Base-by-base conservation (phyloP, 2,888 invertebrate genomes). In the Eristalinus sepulchralis region DNA sequence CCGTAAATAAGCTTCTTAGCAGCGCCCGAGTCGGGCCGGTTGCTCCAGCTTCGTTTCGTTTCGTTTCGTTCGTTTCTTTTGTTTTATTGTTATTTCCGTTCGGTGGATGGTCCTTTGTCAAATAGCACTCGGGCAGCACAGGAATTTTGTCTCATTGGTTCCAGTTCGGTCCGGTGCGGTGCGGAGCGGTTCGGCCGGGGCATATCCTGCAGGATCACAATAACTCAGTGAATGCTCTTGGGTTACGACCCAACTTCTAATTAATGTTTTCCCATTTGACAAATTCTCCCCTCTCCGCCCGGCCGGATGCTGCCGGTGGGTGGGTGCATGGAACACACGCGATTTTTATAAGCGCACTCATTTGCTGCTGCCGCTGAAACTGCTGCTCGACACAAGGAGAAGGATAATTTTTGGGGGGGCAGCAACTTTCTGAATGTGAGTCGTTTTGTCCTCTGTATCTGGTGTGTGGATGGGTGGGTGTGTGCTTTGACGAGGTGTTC, bases 401-500 rank as follows among this genome's bases (percentile, higher is more conserved):
- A 70, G 76, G 80, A 72, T 77, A 68, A 67, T 77, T 84, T 84
- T 59, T 33, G 47, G 31, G 22, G 33, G 53, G n/a, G n/a, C n/a
- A n/a, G n/a, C 57, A 63, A 78, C 55, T 70, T 68, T 67, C 67
- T 53, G 66, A 73, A 73, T 36, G 73, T 77, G 62, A 77, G 68
- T 82, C 81, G 81, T 73, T 83, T 87, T 77, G 79, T 87, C 67
- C 66, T 60, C 34, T 59, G 31, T 24, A 34, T 47, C 75, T 67
- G 53, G 47, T 47, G 47, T 60, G 34, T 72, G 47, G 36, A 73
- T 71, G 53, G 55, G 3, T 22, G 10, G 2, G 20, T 5, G 22
- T 11, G 11, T 13, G 57, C 83, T 88, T 89, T 90, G 90, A 89
- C 88, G 89, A 90, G 90, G 90, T 90, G 90, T 90, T 90, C 88